Percentiles rank a stretch among this genome's conserved stretches.
phyloP scores from a whole-genome alignment of 1,140 invertebrate genomes.

The Hormaphis cornu region DNA sequence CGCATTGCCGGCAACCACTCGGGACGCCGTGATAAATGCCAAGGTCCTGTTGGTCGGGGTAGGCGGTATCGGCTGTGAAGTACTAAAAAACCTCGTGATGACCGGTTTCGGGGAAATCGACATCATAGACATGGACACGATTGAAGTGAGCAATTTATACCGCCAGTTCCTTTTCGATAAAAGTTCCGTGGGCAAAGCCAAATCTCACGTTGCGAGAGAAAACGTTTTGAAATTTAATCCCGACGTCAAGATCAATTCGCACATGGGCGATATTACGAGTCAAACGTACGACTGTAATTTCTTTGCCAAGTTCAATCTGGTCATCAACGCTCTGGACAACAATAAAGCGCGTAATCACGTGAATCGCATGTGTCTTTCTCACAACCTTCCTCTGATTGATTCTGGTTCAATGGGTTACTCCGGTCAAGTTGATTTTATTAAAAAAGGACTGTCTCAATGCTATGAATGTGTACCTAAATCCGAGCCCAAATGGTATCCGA shows the following conservation, averaged over 20 bases:
- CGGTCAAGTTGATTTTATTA: conserved; percentile 83
- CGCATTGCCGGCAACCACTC: not conserved
- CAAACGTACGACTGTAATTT: conserved; percentile 71
- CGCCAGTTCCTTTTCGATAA: conserved; percentile 96
- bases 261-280: conserved; percentile 91
- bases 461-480: conserved; percentile 94
- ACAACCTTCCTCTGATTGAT: conserved; percentile 87
- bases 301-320: conserved; percentile 84
- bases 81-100: conserved; percentile 93
- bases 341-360: conserved; percentile 93
- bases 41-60: conserved; percentile 88
- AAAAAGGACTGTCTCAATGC: conserved; percentile 84
- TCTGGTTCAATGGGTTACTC: conserved; percentile 94
- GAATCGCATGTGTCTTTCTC: conserved; percentile 95
- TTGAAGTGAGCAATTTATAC: conserved; percentile 99
- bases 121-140: conserved; percentile 97
- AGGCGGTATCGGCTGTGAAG: conserved; percentile 97
- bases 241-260: conserved; percentile 73
- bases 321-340: conserved; percentile 97
- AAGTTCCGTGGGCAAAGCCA: conserved; percentile 95
- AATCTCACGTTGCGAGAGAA: conserved; percentile 77
- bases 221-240: conserved; percentile 83
- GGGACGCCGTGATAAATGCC: conserved; percentile 40
- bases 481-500: conserved; percentile 85
- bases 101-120: conserved; percentile 89